Percentiles rank a stretch among this genome's conserved stretches.
Evolutionary conservation across 2,113 vertebrate species (phyloP).

Genomic region (Peromyscus californicus): DNA sequence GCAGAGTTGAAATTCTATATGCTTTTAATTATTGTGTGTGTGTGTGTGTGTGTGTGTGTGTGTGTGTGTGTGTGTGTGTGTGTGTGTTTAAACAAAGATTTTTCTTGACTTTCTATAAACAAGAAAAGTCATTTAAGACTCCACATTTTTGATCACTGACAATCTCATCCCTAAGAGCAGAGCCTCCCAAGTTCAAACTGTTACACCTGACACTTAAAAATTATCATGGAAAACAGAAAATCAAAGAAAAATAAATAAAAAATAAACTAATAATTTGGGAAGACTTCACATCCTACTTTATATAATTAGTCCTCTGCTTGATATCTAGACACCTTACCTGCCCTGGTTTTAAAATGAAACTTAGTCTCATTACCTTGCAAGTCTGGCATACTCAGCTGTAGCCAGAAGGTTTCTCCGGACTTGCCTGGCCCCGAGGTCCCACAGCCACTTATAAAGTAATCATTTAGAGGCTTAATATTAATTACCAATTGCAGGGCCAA

Average conservation of each 20-base stretch:
- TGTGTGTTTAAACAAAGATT: conserved; percentile 18
- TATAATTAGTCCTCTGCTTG: not conserved
- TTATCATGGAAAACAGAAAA: not conserved
- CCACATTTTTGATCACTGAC: not conserved
- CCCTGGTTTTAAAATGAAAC: conserved; percentile 42
- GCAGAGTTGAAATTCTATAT: not conserved
- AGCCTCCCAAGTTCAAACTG: not conserved
- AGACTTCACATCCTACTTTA: not conserved
- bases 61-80: too few species aligned
- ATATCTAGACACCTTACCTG: not conserved
- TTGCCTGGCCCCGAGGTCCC: too few species aligned
- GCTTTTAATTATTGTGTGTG: not conserved
- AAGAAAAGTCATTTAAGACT: conserved; percentile 22
- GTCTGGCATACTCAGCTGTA: not conserved
- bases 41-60: not conserved
- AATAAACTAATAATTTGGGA: not conserved
- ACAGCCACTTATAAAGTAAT: too few species aligned
- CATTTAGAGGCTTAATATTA: too few species aligned
- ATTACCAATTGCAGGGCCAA: too few species aligned
- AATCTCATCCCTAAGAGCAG: not conserved
- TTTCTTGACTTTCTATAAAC: conserved; percentile 38
- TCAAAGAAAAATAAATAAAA: not conserved
- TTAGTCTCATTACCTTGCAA: not conserved
- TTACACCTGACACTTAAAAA: conserved; percentile 18
- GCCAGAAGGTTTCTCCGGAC: too few species aligned